phyloP scores from a whole-genome alignment of 23 tunicate species.

The Halocynthia aurantium region DNA sequence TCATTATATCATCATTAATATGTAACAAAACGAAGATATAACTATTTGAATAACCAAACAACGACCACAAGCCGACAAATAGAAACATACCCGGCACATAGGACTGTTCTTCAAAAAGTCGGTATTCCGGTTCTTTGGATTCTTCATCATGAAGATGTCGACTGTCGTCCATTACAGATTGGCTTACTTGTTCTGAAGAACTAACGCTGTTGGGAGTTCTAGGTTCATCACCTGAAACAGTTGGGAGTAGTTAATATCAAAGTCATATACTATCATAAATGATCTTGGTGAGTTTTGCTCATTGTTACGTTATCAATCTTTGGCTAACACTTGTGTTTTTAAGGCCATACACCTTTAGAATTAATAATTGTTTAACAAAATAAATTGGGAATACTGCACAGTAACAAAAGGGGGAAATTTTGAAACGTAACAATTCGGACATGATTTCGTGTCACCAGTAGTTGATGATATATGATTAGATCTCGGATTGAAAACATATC shows the following conservation, averaged over 20 bases:
- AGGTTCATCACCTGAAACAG: conserved; percentile 36
- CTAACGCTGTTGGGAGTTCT: conserved; percentile 52
- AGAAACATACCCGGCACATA: conserved; percentile 54
- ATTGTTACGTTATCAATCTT: background rate
- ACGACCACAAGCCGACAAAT: background rate
- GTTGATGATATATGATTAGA: too few relatives aligned
- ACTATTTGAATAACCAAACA: background rate
- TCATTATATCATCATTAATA: too few relatives aligned
- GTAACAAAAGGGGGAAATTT: too few relatives aligned
- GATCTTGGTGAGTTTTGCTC: background rate
- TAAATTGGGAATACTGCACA: too few relatives aligned
- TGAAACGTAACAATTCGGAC: too few relatives aligned
- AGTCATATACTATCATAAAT: background rate
- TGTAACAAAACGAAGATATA: too few relatives aligned
- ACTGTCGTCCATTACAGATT: conserved; percentile 56
- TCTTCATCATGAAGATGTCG: conserved; percentile 46
- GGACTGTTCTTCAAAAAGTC: conserved; percentile 63
- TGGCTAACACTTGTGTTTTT: too few relatives aligned
- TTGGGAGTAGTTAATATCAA: background rate
- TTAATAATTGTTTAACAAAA: too few relatives aligned
- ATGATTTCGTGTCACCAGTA: too few relatives aligned
- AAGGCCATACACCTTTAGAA: too few relatives aligned
- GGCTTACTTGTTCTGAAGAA: conserved; percentile 27
- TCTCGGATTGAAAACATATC: background rate
- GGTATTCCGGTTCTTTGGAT: conserved; percentile 36